Base-by-base conservation (phyloP, 1,140 invertebrate species). In the Musca vetustissima region DNA sequence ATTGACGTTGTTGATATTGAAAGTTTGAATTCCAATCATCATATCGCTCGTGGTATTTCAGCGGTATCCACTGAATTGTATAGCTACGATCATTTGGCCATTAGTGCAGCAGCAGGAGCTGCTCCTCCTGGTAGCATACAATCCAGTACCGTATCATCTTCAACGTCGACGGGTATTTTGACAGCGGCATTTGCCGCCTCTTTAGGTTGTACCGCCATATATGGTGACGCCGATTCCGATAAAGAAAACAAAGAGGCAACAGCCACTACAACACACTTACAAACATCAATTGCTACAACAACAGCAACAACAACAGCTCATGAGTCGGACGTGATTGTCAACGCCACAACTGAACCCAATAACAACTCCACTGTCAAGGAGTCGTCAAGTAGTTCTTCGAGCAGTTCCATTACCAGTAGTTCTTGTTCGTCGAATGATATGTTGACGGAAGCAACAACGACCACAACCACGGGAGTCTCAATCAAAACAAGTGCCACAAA, bases 191-290 rank as follows among this genome's bases (percentile, higher is more conserved):
- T 48, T n/a, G 17, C 50, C 11, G 13, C 59, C n/a, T n/a, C 70
- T 64, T 13, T 36, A 21, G 57, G 21, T 32, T 49, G 17, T 53
- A 4, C 55, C 17, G n/a, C 50, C 13, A 32, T 61, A 43, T 19
- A 36, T 15, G 64, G 49, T 48, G 77, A 78, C 73, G 36, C 6
- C 13, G 79, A 81, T 72, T 81, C 76, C 70, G 79, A 81, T 73
- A 81, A 81, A 70, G 79, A 81, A 71, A 81, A 81, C 69, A 79
- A 81, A 72, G 76, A 76, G 71, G 70, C 71, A 1, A 17, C 43
- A 68, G 68, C 72, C 3, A 14, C 69, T 4, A 52, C 64, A 15
- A 19, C 17, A 43, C 36, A 43, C 13, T 43, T 43, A 43, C 36
- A 43, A 43, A 11, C 36, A 43, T 1, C 13, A 28, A 22, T 28